Conservation (phyloP, 2,888 invertebrate genomes). For the Amiota mariae region DNA sequence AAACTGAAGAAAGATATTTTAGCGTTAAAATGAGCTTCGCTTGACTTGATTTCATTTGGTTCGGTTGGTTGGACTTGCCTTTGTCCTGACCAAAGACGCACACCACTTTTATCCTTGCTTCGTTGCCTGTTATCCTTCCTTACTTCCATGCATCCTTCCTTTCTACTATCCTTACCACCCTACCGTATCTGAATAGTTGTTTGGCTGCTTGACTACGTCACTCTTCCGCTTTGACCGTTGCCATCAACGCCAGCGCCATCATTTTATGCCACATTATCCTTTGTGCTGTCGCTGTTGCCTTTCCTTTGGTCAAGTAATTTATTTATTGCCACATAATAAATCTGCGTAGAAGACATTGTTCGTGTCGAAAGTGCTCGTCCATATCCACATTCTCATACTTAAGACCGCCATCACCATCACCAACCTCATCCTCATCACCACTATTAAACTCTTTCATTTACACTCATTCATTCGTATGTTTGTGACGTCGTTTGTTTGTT, state of each 20-base stretch:
- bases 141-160: conserved; percentile 7
- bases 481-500: too few relatives aligned
- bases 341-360: conserved; percentile 63
- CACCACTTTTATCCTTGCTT: conserved; percentile 44
- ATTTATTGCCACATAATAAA: conserved; percentile 70
- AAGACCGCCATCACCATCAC: too few relatives aligned
- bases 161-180: neutral
- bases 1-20: conserved; percentile 1
- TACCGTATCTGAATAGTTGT: neutral
- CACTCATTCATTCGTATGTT: too few relatives aligned
- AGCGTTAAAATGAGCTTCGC: conserved; percentile 19
- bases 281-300: conserved; percentile 38
- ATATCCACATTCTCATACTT: neutral
- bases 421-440: too few relatives aligned
- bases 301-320: conserved; percentile 62
- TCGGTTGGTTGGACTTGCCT: neutral
- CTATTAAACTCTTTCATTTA: too few relatives aligned
- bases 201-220: neutral
- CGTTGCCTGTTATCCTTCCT: conserved; percentile 23
- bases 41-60: conserved; percentile 3
- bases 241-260: neutral
- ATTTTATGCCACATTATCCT: conserved; percentile 16
- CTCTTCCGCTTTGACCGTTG: neutral
- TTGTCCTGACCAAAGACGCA: conserved; percentile 27
- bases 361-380: conserved; percentile 37